Base-by-base conservation (phyloP, 1,140 invertebrate genomes). In the Aphelenchoides avenae region DNA sequence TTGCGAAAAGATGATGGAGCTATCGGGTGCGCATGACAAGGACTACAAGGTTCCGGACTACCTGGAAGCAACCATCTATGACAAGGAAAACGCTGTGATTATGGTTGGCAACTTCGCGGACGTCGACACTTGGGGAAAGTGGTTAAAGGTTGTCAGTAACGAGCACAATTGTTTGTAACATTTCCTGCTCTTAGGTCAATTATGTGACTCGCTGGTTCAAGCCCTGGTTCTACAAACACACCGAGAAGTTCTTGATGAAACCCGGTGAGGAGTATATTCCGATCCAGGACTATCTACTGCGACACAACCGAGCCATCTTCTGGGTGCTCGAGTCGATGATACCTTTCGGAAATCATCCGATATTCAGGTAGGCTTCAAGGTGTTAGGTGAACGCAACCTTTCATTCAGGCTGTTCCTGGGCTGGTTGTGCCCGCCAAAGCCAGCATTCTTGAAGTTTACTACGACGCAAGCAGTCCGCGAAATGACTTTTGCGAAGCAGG, bases 381-480 rank as follows among this genome's bases (percentile, higher is more conserved):
- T 82, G 53, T 79, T 80, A 36, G 11, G 18, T 36, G 34, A 18
- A 13, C 80, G 41, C 81, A 82, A 50, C 63, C 81, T 18, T 36
- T 36, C 81, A 82, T 72, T 81, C 78, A 61, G 87, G 5, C 83
- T 81, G 30, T 69, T 86, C 1, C 82, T 88, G 52, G 87, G 87
- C 1, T 89, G 87, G 87, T 78, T 87, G 75, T 85, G 88, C 76
- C 87, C 87, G 1, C 86, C 87, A 0, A 89, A 89, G 76, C 84
- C 89, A 2, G 87, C 87, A 0, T 79, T 89, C 6, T 78, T 89
- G 51, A 89, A 89, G 73, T 78, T 89, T 33, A 82, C 82, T 0
- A 83, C 82, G 3, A 83, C 82, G 4, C 79, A 80, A 0, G 80
- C 79, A 18, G 75, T 83, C 5, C 66, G 82, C 52, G 80, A 80